Evolutionary conservation across 2,888 invertebrate species (phyloP).

Genomic region (Anthrax anthrax): DNA sequence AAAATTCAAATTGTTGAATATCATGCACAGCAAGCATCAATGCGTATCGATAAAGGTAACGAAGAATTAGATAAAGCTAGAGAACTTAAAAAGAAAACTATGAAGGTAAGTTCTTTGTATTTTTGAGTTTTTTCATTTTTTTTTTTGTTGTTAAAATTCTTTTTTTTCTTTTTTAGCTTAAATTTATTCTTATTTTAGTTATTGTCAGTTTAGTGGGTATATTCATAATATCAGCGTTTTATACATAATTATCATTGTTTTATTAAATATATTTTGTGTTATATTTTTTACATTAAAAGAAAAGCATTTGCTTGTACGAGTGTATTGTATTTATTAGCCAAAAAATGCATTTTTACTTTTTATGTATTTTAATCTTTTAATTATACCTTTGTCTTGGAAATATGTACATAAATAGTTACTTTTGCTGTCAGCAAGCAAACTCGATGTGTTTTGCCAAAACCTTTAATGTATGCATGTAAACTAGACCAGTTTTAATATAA

Average conservation of each 20-base stretch:
- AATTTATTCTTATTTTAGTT: not conserved
- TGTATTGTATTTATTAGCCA: no score
- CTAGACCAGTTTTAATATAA: no score
- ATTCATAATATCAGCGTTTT: not conserved
- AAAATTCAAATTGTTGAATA: slow-evolving; percentile 33
- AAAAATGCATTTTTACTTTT: no score
- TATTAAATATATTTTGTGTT: no score
- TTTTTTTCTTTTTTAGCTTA: not conserved
- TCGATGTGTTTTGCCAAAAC: no score
- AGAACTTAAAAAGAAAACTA: slow-evolving; percentile 16
- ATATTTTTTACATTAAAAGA: no score
- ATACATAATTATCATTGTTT: not conserved
- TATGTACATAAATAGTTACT: no score
- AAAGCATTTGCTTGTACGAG: no score
- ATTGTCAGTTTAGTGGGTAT: not conserved
- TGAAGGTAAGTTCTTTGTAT: slow-evolving; percentile 14
- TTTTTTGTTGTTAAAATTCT: not conserved
- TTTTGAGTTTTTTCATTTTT: not conserved
- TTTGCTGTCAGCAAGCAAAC: no score
- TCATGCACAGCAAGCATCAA: slow-evolving; percentile 30
- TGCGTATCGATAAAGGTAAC: slow-evolving; percentile 29
- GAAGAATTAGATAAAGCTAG: slow-evolving; percentile 21
- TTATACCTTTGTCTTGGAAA: no score
- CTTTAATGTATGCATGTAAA: no score
- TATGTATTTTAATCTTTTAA: no score